phyloP scores from a whole-genome alignment of 1,140 invertebrate species.

The Pachyrhynchus sulphureomaculatus region DNA sequence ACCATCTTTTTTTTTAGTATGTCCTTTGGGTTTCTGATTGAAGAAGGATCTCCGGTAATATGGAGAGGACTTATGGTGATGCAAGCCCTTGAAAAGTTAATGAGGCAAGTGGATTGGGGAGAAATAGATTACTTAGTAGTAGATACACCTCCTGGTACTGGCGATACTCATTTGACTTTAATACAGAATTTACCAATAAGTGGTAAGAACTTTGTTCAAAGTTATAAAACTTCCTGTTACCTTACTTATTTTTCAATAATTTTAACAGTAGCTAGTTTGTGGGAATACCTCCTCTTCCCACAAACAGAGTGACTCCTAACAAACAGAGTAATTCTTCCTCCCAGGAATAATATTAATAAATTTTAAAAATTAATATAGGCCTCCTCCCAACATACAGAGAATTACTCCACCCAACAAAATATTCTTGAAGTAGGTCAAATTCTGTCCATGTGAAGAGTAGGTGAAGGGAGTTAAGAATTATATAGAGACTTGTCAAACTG shows the following conservation, averaged over 20 bases:
- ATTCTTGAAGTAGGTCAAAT: too few relatives aligned
- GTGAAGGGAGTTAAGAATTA: too few relatives aligned
- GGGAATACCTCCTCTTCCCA: too few relatives aligned
- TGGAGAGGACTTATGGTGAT: constrained; percentile 95
- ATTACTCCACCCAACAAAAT: too few relatives aligned
- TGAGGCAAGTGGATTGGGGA: constrained; percentile 80
- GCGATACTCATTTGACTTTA: constrained; percentile 85
- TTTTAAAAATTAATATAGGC: too few relatives aligned
- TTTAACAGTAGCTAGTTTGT: too few relatives aligned
- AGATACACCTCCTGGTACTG: constrained; percentile 90
- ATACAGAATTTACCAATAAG: constrained; percentile 83
- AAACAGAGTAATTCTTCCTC: too few relatives aligned
- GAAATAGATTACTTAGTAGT: constrained; percentile 79
- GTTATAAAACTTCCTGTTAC: background rate
- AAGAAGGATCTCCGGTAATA: constrained; percentile 75
- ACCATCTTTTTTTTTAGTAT: constrained; percentile 60
- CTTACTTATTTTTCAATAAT: background rate
- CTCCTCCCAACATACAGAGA: too few relatives aligned
- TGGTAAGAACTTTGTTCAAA: constrained; percentile 54
- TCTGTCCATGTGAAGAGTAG: too few relatives aligned
- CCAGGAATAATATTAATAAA: too few relatives aligned
- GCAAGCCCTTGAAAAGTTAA: constrained; percentile 83
- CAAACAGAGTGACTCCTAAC: too few relatives aligned
- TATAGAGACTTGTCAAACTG: too few relatives aligned
- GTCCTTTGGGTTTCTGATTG: constrained; percentile 89